Base-by-base conservation (phyloP, 2,888 invertebrate species). In the Crossocerus cetratus region DNA sequence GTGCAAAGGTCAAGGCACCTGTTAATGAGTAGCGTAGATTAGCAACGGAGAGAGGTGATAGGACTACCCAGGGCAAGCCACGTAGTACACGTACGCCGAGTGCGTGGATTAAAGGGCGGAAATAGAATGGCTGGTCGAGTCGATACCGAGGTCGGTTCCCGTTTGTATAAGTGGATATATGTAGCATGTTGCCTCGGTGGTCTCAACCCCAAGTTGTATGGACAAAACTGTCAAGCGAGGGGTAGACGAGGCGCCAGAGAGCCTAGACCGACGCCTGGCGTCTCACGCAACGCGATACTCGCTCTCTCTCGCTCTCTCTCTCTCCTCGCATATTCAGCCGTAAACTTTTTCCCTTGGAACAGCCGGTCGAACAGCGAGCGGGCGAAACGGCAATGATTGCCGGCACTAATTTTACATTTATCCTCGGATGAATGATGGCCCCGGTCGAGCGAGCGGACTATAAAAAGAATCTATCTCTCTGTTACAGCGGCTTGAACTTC, bases 401-500 rank as follows among this genome's bases (percentile, higher is more conserved):
- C 32, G 5, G 5, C 11, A 32, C 32, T 32, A 5, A 32, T 32
- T 32, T 62, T 57, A 53, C 43, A 43, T 56, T n/a, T 44, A 3
- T 18, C 5, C 2, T 57, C 18, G 13, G 3, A 11, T 2, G 4
- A 2, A 18, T 4, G 13, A 14, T 20, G 16, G 1, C 20, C 3
- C 14, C 4, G n/a, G 18, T 8, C 44, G 5, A 60, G 22, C 13
- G 20, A 2, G 4, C 1, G n/a, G n/a, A 20, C 8, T 14, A 23
- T 2, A 14, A 66, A 20, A 43, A 3, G n/a, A 43, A 16, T 20
- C 20, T 69, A 11, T 42, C 18, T 23, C 45, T 45, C 11, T 45
- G 63, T 3, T 94, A 69, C 93, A 97, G 97, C 89, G 97, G 97
- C 18, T 91, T 97, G 83, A 97, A 96, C 91, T 97, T 97, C 93